These are phyloP conservation scores for Antitype chi DNA, from an alignment of 2,888 invertebrate genomes.

Conservation along the genomic window DNA sequence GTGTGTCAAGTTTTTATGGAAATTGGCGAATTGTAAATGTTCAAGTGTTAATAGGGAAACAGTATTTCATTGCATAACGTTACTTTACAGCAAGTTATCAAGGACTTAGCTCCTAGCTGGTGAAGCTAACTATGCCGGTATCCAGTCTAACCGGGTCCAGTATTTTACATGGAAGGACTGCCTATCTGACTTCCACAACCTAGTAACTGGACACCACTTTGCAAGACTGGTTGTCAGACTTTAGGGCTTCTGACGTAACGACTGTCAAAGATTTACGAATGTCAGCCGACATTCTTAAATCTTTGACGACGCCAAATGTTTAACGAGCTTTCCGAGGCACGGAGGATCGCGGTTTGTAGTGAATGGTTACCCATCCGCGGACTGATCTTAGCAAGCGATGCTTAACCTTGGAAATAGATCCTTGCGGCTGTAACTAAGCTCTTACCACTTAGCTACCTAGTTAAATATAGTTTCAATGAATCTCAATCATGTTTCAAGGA, in stretches of 20 bases:
- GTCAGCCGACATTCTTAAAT: neutral
- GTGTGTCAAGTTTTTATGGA: conserved; percentile 67
- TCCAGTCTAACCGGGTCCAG: too few relatives aligned
- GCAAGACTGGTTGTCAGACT: neutral
- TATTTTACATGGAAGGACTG: neutral
- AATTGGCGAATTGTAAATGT: conserved; percentile 56
- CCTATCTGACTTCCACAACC: neutral
- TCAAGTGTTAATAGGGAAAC: conserved; percentile 54
- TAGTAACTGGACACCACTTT: neutral
- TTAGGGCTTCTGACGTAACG: too few relatives aligned
- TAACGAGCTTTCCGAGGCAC: neutral
- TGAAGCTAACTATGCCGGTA: neutral
- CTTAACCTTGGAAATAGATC: neutral
- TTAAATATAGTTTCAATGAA: conserved; percentile 5
- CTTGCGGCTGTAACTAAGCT: neutral
- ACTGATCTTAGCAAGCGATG: neutral
- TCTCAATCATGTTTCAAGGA: neutral
- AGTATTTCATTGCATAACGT: conserved; percentile 25
- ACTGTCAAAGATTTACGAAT: too few relatives aligned
- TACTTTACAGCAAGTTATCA: conserved; percentile 14
- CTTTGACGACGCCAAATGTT: too few relatives aligned
- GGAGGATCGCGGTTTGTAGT: neutral
- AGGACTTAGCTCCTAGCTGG: neutral
- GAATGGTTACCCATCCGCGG: neutral
- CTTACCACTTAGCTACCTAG: neutral